phyloP scores from a whole-genome alignment of 2,797 vertebrate genomes.

The Gouania willdenowi region DNA sequence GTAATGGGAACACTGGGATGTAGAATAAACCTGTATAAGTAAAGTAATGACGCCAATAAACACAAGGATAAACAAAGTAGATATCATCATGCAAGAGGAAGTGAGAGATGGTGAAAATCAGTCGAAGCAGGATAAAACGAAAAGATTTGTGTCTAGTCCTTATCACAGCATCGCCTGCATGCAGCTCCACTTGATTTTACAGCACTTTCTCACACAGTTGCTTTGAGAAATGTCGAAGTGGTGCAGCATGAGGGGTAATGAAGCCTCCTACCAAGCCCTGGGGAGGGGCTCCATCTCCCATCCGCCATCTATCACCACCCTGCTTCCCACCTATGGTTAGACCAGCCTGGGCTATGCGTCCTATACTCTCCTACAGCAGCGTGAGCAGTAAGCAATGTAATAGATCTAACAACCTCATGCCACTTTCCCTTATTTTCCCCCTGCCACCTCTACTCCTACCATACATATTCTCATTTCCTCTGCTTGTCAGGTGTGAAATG shows the following conservation, averaged over 20 bases:
- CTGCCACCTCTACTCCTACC: slow-evolving; percentile 1
- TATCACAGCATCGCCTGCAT: slow-evolving; percentile 15
- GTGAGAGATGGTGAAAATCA: too few species aligned
- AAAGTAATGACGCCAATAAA: background rate
- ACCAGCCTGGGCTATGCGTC: slow-evolving; percentile 25
- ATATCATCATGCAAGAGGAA: background rate
- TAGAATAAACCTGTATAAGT: background rate
- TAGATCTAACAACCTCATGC: slow-evolving; percentile 6
- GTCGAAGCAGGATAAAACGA: slow-evolving; percentile 7
- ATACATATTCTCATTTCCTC: slow-evolving; percentile 26
- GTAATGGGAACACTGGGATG: slow-evolving; percentile 20
- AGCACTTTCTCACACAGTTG: slow-evolving; percentile 8
- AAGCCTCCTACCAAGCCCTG: slow-evolving; percentile 50
- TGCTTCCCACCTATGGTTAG: slow-evolving; percentile 45
- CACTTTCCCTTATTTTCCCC: slow-evolving; percentile 12
- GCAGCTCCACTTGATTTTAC: slow-evolving; percentile 24
- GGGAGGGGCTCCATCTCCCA: slow-evolving; percentile 52
- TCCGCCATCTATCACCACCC: slow-evolving; percentile 54
- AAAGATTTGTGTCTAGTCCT: slow-evolving; percentile 11
- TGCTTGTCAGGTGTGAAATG: slow-evolving; percentile 39
- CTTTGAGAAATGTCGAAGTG: slow-evolving; percentile 33
- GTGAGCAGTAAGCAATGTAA: slow-evolving; percentile 23
- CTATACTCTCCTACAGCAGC: slow-evolving; percentile 22
- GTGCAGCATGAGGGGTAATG: slow-evolving; percentile 49
- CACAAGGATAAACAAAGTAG: background rate